Base-by-base conservation (phyloP, 2,888 invertebrate species). In the Nesidiocoris tenuis region DNA sequence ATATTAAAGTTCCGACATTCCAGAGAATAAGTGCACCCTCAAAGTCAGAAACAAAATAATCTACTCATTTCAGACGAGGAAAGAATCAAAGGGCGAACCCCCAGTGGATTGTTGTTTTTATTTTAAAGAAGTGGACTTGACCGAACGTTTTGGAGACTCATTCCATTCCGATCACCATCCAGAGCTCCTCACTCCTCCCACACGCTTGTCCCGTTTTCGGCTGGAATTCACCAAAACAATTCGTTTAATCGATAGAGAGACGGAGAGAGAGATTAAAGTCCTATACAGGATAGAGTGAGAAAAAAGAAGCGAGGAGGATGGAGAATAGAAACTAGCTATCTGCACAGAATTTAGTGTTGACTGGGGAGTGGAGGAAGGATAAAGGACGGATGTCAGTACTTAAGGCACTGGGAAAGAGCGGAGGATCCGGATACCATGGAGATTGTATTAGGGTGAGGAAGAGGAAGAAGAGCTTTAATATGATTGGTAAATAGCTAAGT, bases 401-500 rank as follows among this genome's bases (percentile, higher is more conserved):
- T n/a, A n/a, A n/a, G n/a, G n/a, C n/a, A n/a, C n/a, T n/a, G n/a
- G n/a, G n/a, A n/a, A n/a, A n/a, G n/a, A n/a, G n/a, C n/a, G n/a
- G 39, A 7, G 39, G 39, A 39, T 39, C 39, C 5, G 12, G 12
- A 39, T 39, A 39, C 12, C 5, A 39, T 39, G 39, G 5, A 39
- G 39, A 39, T 12, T 39, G 39, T 7, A 39, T 3, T 9, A 57
- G 9, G 25, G n/a, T n/a, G 59, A 18, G n/a, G n/a, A n/a, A n/a
- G 68, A 57, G 23, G 61, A 17, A 59, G 59, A 24, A 59, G 54
- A 12, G 39, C 25, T 1, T 17, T 70, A 70, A 70, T 70, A 70
- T 70, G 70, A 70, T 70, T 70, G 57, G 70, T 70, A 59, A 70
- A 70, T 70, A 70, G 59, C 70, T 70, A 70, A 70, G 70, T 70